Evolutionary conservation across 2,113 vertebrate genomes (phyloP).

Genomic region (Myotis brandtii): DNA sequence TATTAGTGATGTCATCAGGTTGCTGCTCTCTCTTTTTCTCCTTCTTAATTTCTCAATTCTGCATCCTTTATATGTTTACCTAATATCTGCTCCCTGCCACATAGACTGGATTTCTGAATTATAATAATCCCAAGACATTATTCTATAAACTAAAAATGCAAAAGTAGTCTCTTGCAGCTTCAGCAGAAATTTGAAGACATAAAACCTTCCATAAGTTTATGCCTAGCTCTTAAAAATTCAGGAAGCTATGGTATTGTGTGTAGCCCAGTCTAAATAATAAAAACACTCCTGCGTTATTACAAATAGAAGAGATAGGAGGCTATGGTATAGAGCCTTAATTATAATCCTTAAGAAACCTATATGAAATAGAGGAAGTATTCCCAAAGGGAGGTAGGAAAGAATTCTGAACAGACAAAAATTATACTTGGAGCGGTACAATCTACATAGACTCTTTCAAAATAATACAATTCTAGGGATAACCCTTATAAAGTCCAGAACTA

Average conservation of each 20-base stretch:
- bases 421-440: neutral
- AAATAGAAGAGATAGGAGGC: neutral
- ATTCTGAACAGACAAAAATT: neutral
- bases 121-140: neutral
- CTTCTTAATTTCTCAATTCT: neutral
- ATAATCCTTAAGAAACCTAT: neutral
- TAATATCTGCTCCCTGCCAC: neutral
- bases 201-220: neutral
- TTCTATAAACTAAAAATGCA: neutral
- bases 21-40: neutral
- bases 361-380: neutral
- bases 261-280: neutral
- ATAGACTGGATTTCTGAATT: neutral
- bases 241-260: neutral
- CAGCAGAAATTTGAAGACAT: neutral
- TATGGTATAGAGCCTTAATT: neutral
- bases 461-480: neutral
- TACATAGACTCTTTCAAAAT: neutral
- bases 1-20: neutral
- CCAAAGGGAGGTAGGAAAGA: neutral
- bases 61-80: neutral
- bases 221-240: neutral
- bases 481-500: neutral
- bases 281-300: accelerated
- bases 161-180: neutral